Base-by-base conservation (phyloP, 2,797 vertebrate genomes). In the Anguilla anguilla region DNA sequence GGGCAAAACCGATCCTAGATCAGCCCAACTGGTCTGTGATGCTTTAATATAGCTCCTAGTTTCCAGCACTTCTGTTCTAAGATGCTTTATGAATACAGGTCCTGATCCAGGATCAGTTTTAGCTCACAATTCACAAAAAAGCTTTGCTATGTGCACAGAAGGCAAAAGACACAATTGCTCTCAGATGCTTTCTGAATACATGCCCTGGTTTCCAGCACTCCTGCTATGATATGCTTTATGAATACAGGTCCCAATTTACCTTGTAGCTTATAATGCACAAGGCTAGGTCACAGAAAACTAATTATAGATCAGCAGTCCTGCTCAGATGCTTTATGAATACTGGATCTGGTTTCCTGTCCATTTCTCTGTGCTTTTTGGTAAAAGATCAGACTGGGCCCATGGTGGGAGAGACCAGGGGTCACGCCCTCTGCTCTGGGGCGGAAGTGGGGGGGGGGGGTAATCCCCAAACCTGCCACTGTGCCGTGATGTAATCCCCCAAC, bases 401-500 rank as follows among this genome's bases (percentile, higher is more conserved):
- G 13, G 9, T 10, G 69, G 13, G 28, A 72, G 28, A 19, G 69
- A 35, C 69, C 22, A 10, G 31, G 74, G 74, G 74, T 79, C 74
- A 43, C 3, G 17, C 35, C 39, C 39, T 7, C 35, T 43, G 74
- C 19, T 46, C 39, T 43, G 31, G 31, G 28, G 31, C 1, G 67
- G 25, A 6, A 0, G 35, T 13, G 15, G 72, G 13, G 31, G 35
- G 7, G 72, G 72, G 31, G 72, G 13, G 31, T 74, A 19, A 49
- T 43, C 77, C n/a, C 77, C 19, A 17, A 43, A 39, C 15, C 25
- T 5, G 11, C 46, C 25, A 28, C 25, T 51, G 59, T 64, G 51
- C 49, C 28, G 69, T 87, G 77, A 72, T 10, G 59, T 74, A 87
- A 87, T 67, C 51, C 49, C 81, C 59, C 35, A 31, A 17, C 0